Percentiles rank a stretch among this genome's conserved stretches.
Evolutionary conservation across 2,797 vertebrate species (phyloP).

Genomic region (Platalea minor): DNA sequence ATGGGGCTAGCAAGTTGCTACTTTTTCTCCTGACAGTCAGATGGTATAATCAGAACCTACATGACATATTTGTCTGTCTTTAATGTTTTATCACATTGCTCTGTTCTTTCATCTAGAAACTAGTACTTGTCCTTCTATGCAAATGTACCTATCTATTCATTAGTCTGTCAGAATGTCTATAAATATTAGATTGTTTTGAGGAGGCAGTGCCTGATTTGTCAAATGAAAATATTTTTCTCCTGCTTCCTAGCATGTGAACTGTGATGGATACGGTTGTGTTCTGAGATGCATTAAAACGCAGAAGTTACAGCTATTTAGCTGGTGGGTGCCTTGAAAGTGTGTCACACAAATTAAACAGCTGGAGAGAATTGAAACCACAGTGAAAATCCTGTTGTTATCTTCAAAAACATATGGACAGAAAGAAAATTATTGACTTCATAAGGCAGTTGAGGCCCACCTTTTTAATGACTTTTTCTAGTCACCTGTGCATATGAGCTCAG

Average conservation of each 20-base stretch:
- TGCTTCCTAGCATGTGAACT: slow-evolving; percentile 10
- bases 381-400: slow-evolving; percentile 14
- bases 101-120: slow-evolving; percentile 52
- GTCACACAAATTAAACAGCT: slow-evolving; percentile 38
- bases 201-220: slow-evolving; percentile 31
- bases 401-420: background rate
- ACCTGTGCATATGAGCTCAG: background rate
- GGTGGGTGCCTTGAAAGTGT: slow-evolving; percentile 35
- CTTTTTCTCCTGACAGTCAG: slow-evolving; percentile 20
- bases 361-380: slow-evolving; percentile 20
- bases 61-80: slow-evolving; percentile 36
- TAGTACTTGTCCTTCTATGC: slow-evolving; percentile 19
- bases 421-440: background rate
- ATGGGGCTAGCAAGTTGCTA: background rate
- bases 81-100: slow-evolving; percentile 2
- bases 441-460: background rate
- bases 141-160: slow-evolving; percentile 48
- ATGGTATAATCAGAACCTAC: slow-evolving; percentile 23
- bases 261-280: slow-evolving; percentile 35
- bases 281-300: background rate
- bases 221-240: slow-evolving; percentile 39
- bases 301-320: slow-evolving; percentile 12
- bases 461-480: background rate
- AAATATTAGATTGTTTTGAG: slow-evolving; percentile 59
- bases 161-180: slow-evolving; percentile 59